Percentiles rank a stretch among this genome's conserved stretches.
These are phyloP conservation scores for Heliconius melpomene DNA, from an alignment of 1,140 invertebrate species.

Conservation along the genomic window DNA sequence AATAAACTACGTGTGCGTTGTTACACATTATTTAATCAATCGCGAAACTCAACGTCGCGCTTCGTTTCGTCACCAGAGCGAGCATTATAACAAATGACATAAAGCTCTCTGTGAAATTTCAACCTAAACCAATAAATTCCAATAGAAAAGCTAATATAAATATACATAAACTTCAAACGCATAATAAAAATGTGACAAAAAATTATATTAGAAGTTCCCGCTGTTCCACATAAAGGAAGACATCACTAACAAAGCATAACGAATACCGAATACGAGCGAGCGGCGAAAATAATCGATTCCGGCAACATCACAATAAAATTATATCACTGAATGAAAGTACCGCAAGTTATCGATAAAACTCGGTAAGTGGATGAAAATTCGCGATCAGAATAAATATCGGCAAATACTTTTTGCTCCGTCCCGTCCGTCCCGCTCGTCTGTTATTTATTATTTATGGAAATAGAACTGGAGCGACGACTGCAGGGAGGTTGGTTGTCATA, in stretches of 20 bases:
- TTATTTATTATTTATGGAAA: slow-evolving; percentile 80
- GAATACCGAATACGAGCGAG: slow-evolving; percentile 19
- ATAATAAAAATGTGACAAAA: slow-evolving; percentile 6
- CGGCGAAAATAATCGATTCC: slow-evolving; percentile 47
- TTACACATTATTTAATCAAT: no score
- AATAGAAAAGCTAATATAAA: not conserved
- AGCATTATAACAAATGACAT: no score
- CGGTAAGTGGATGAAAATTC: slow-evolving; percentile 75
- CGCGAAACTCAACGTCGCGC: no score
- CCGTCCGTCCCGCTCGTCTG: slow-evolving; percentile 54
- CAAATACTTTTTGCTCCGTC: slow-evolving; percentile 67
- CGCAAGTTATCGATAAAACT: slow-evolving; percentile 49
- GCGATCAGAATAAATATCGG: slow-evolving; percentile 73
- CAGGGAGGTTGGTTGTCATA: slow-evolving; percentile 68
- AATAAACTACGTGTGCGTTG: no score
- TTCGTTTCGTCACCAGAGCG: no score
- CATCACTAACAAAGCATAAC: slow-evolving; percentile 35
- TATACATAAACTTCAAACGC: not conserved
- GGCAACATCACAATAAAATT: slow-evolving; percentile 48
- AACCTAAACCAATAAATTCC: no score
- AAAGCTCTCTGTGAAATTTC: no score
- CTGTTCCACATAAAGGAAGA: slow-evolving; percentile 35
- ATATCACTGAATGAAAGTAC: slow-evolving; percentile 40
- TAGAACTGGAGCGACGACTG: slow-evolving; percentile 67
- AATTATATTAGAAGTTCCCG: slow-evolving; percentile 33